phyloP scores from a whole-genome alignment of 2,888 invertebrate genomes.

The Leuctra nigra region DNA sequence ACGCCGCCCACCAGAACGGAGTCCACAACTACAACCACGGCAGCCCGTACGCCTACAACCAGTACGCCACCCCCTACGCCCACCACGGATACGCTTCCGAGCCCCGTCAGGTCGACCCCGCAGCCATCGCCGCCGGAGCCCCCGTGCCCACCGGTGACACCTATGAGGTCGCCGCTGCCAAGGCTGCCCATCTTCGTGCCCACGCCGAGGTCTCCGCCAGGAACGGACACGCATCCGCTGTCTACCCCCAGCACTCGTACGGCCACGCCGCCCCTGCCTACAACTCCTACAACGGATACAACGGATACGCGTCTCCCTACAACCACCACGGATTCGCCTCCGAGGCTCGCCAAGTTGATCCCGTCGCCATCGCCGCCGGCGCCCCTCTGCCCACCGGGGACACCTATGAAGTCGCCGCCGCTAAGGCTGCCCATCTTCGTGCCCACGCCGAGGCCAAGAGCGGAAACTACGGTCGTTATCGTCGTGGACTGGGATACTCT shows the following conservation, averaged over 20 bases:
- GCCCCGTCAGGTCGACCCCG: neutral
- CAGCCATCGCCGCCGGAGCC: neutral
- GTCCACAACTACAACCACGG: neutral
- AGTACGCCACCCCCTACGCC: neutral
- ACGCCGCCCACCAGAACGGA: neutral
- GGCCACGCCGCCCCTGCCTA: neutral
- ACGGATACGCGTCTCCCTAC: neutral
- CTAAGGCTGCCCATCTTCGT: neutral
- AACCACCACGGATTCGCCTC: neutral
- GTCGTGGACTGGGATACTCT: neutral
- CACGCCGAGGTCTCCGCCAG: neutral
- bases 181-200: neutral
- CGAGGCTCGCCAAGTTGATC: too few species aligned
- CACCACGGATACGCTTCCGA: neutral
- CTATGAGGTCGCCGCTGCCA: neutral
- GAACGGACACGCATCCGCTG: neutral
- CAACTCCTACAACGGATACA: too few species aligned
- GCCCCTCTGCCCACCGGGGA: too few species aligned
- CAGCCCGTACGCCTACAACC: neutral
- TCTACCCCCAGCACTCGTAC: neutral
- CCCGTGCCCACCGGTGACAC: neutral
- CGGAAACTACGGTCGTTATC: too few species aligned
- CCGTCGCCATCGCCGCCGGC: neutral
- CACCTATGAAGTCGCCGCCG: neutral
- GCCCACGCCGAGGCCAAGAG: neutral